Percentiles rank a stretch among this genome's conserved stretches.
These are phyloP conservation scores for Periophthalmus magnuspinnatus DNA, from an alignment of 2,797 vertebrate species.

Conservation along the genomic window DNA sequence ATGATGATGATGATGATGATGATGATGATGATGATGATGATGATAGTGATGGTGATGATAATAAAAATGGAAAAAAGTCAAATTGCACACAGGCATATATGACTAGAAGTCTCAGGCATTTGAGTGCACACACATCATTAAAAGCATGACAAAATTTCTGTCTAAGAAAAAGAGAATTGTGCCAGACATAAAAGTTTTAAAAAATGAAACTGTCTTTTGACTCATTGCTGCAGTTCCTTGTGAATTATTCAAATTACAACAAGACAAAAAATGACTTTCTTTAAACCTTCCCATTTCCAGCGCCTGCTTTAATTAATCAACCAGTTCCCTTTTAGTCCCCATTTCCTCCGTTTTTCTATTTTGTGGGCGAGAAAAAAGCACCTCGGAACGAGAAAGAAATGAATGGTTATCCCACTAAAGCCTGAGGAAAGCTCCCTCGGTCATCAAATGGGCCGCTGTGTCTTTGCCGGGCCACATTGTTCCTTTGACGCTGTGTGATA, in stretches of 20 bases:
- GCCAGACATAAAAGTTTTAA: background rate
- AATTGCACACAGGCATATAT: background rate
- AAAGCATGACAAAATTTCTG: background rate
- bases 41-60: too few relatives aligned
- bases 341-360: constrained; percentile 44
- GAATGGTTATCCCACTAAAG: constrained; percentile 63
- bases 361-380: constrained; percentile 38
- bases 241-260: constrained; percentile 32
- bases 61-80: too few relatives aligned
- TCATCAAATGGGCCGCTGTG: constrained; percentile 47
- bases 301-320: constrained; percentile 66
- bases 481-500: constrained; percentile 63
- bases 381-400: constrained; percentile 64
- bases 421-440: constrained; percentile 52
- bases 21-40: too few relatives aligned
- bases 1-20: too few relatives aligned
- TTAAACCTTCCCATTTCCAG: constrained; percentile 46
- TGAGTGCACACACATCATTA: background rate
- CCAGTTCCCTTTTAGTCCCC: constrained; percentile 29
- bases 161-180: background rate
- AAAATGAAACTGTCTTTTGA: constrained; percentile 20
- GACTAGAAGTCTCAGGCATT: background rate
- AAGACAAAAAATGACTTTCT: constrained; percentile 26
- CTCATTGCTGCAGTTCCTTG: background rate
- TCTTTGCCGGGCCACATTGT: constrained; percentile 57